Conservation (phyloP, 2,113 vertebrate genomes). For the Dermatemys mawii region DNA sequence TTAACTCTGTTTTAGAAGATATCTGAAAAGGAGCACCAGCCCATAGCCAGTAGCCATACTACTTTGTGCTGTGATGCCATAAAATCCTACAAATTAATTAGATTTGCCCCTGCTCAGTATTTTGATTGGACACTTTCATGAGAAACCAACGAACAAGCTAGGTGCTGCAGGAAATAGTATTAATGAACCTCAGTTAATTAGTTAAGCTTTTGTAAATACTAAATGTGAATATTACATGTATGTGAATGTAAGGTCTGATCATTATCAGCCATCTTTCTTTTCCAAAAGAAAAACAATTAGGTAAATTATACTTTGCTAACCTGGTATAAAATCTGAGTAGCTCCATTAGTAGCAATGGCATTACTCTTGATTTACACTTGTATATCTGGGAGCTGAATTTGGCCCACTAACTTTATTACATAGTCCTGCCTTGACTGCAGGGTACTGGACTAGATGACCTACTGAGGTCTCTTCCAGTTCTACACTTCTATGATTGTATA, state of each 20-base stretch:
- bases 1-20: not conserved
- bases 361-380: not conserved
- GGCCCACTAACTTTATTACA: not conserved
- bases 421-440: too few species aligned
- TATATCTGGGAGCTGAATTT: not conserved
- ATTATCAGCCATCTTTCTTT: not conserved
- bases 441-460: too few species aligned
- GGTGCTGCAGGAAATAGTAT: conserved; percentile 16
- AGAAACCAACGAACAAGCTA: not conserved
- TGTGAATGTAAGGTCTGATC: not conserved
- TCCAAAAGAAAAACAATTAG: not conserved
- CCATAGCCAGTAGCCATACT: not conserved
- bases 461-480: too few species aligned
- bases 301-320: not conserved
- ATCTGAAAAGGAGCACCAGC: not conserved
- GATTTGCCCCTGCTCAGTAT: conserved; percentile 19
- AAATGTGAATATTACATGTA: not conserved
- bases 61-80: not conserved
- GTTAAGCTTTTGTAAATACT: not conserved
- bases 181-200: conserved; percentile 34
- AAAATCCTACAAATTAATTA: conserved; percentile 10
- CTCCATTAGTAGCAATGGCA: not conserved
- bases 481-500: not conserved
- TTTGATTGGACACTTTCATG: not conserved
- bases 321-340: not conserved